Percentiles rank a stretch among this genome's conserved stretches.
Evolutionary conservation across 2,888 invertebrate species (phyloP).

Genomic region (Lasioglossum leucozonium): DNA sequence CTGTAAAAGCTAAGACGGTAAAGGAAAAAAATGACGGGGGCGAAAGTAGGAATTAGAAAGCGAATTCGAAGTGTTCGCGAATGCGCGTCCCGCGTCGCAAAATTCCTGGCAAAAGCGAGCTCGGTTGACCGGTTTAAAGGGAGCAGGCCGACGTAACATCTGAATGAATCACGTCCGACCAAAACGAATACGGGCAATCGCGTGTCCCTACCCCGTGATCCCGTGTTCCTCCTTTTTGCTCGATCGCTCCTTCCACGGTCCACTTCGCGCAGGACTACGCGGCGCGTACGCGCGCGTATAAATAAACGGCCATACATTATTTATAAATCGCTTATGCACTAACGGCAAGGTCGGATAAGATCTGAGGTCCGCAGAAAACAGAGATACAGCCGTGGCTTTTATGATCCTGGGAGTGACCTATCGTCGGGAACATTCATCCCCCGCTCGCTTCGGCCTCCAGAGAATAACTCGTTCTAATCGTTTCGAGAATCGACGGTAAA

Average conservation of each 20-base stretch:
- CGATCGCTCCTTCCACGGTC: constrained; percentile 57
- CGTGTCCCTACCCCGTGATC: constrained; percentile 39
- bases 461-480: constrained; percentile 21
- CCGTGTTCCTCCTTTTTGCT: constrained; percentile 49
- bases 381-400: constrained; percentile 51
- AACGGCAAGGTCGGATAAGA: constrained; percentile 69
- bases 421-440: constrained; percentile 17
- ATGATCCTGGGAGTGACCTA: constrained; percentile 48
- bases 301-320: constrained; percentile 75
- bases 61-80: neutral
- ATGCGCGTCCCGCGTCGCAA: neutral
- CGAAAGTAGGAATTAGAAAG: neutral
- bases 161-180: constrained; percentile 66
- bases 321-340: constrained; percentile 72
- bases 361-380: constrained; percentile 61
- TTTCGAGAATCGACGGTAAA: neutral
- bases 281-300: constrained; percentile 61
- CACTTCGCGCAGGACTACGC: constrained; percentile 60
- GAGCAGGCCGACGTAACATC: constrained; percentile 54
- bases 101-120: constrained; percentile 8
- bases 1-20: too few species aligned
- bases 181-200: constrained; percentile 63
- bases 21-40: too few species aligned
- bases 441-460: neutral
- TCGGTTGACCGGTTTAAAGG: constrained; percentile 58